Base-by-base conservation (phyloP, 2,888 invertebrate genomes). In the Exephanes ischioxanthus region DNA sequence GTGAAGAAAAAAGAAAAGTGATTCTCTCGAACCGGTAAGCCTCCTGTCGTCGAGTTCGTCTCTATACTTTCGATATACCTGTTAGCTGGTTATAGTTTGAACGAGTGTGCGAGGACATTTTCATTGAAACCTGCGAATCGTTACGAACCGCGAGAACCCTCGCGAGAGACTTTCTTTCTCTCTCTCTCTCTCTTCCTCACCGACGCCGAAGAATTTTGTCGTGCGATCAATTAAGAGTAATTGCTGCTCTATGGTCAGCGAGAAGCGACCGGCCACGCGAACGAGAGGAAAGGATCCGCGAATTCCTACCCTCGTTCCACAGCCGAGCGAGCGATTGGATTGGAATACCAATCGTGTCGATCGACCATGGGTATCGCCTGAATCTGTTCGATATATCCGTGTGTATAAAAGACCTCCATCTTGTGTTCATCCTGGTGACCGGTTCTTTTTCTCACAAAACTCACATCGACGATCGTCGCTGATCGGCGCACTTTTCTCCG, bases 181-280 rank as follows among this genome's bases (percentile, higher is more conserved):
- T 9, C 5, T 16, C 16, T 30, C 30, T 61, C 61, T 14, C 9
- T 16, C 55, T 58, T 1, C 16, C 33, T 33, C 19, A 67, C 55
- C 76, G 84, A 80, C 75, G 82, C 76, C 70, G 58, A 85, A 86
- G 89, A 88, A 89, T 89, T 89, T 84, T 76, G 87, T 86, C 86
- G 87, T 80, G 87, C 80, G 88, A 87, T 91, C 89, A 90, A 91
- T 91, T 90, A 90, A 89, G 85, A 81, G 89, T 87, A 89, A 91
- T 91, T 91, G 88, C 89, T 81, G 84, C 70, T 63, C 82, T 68
- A 33, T 48, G 73, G 55, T 58, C 58, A 80, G 86, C 84, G 83
- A 81, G 82, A 85, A 86, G 76, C 71, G 82, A 76, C 80, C 80
- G 72, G 77, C 79, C 84, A 79, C 80, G 84, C 87, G 86, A 87